A percentile compares a stretch with the other conserved stretches of the same genome.
Conservation (phyloP, 2,797 vertebrate genomes). For the Apodemus agrarius region DNA sequence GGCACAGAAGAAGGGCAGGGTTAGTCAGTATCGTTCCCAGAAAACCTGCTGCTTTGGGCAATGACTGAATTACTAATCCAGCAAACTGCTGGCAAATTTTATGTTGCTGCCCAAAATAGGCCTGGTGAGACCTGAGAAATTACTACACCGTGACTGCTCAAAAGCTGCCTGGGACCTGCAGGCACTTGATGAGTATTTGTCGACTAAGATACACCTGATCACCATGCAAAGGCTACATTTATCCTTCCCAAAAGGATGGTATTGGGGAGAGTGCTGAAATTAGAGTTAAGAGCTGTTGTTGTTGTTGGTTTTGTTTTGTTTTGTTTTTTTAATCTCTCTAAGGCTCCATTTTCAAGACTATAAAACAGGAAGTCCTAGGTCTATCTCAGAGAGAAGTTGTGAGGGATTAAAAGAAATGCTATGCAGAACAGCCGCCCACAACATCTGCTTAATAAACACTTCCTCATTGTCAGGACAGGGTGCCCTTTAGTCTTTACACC, state of each 20-base stretch:
- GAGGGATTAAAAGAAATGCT: background rate
- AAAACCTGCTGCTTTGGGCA: conserved; percentile 15
- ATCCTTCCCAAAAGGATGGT: conserved; percentile 22
- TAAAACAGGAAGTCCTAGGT: background rate
- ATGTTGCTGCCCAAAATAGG: background rate
- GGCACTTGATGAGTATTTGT: conserved; percentile 8
- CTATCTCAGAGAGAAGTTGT: background rate
- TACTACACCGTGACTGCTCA: background rate
- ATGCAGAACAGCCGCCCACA: background rate
- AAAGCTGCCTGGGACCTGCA: background rate
- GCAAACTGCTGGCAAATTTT: background rate
- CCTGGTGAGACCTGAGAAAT: background rate
- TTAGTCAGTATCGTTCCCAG: conserved; percentile 18
- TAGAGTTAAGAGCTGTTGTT: background rate
- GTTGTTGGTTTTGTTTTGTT: background rate
- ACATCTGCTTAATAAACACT: background rate
- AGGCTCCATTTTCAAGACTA: conserved; percentile 28
- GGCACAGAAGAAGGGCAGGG: background rate
- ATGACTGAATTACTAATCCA: background rate
- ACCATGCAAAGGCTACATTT: conserved; percentile 32
- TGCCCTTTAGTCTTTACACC: background rate
- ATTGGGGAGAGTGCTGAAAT: background rate
- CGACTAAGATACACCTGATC: background rate
- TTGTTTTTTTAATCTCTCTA: background rate
- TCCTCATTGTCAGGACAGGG: background rate